Evolutionary conservation across 2,113 vertebrate species (phyloP), one percentile per base, ranked within the genome.

Genomic region (Oncorhynchus nerka): DNA sequence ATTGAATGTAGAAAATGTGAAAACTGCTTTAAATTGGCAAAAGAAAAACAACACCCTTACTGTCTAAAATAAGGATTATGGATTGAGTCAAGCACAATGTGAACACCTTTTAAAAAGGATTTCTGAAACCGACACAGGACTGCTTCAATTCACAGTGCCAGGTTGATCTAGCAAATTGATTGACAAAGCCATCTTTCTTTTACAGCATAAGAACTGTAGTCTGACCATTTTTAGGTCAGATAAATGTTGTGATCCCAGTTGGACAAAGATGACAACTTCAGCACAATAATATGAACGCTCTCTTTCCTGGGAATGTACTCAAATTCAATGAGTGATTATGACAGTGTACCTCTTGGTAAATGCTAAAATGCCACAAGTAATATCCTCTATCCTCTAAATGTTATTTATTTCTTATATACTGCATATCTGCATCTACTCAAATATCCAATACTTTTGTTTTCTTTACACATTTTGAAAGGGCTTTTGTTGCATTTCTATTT

Each of bases 391-490:
- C 77, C 39, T 45, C 75, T 76, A 80, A 83, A 82, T 85, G 83
- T 84, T 81, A 84, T 85, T 78, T 90, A 87, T 83, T 45, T 86
- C 78, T 86, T 90, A 24, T 83, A 82, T 77, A 75, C 71, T 84
- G 76, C 79, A 77, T 88, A 79, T 87, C 79, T 84, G 81, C 79
- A 84, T 85, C 71, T 69, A 72, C 64, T 4, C 59, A 82, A 85
- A 80, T 84, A 79, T 79, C 73, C 20, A 75, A 80, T 85, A n/a
- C 39, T 45, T 45, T 9, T 39, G 8, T 80, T 81, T 81, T 9
- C 15, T 68, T 61, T 67, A 49, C 39, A 45, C 19, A 81, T 85
- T 88, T 86, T 82, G 0, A 59, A 4, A 16, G 30, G 30, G 39
- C 7, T 15, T 55, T 82, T 45, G 64, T 85, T 78, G 24, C 49